phyloP scores from a whole-genome alignment of 2,888 invertebrate genomes.

The Tridacna gigas region DNA sequence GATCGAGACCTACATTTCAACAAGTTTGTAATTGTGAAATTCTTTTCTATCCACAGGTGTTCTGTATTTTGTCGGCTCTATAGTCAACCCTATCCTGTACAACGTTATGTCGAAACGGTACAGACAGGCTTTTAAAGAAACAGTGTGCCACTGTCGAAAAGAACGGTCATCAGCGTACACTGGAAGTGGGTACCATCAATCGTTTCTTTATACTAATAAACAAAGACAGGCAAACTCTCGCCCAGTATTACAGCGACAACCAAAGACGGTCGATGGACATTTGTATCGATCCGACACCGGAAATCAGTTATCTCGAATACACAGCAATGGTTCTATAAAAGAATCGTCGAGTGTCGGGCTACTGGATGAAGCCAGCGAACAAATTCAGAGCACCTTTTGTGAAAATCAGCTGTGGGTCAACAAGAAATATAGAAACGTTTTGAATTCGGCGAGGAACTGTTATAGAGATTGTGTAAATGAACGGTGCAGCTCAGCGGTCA shows the following conservation, averaged over 20 bases:
- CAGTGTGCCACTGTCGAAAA: slow-evolving; percentile 56
- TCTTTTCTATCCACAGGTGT: slow-evolving; percentile 87
- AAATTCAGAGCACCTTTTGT: background rate
- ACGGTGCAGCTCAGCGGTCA: background rate
- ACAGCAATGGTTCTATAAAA: slow-evolving; percentile 7
- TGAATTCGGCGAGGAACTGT: background rate
- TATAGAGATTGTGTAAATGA: slow-evolving; percentile 21
- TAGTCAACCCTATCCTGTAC: slow-evolving; percentile 96
- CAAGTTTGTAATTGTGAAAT: background rate
- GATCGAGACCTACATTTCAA: too few relatives aligned
- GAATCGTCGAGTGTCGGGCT: slow-evolving; percentile 11
- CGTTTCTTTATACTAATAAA: slow-evolving; percentile 38
- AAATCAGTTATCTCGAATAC: background rate
- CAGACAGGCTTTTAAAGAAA: slow-evolving; percentile 93
- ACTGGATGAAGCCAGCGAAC: background rate
- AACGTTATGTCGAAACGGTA: slow-evolving; percentile 98
- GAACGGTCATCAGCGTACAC: background rate
- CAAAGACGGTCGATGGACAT: slow-evolving; percentile 21
- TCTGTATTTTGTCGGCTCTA: slow-evolving; percentile 95
- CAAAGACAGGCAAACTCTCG: background rate
- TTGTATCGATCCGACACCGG: background rate
- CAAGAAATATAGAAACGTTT: slow-evolving; percentile 15
- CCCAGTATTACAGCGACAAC: slow-evolving; percentile 9
- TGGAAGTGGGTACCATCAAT: slow-evolving; percentile 51
- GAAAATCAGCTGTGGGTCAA: slow-evolving; percentile 1